Base-by-base conservation (phyloP, 2,113 vertebrate species). In the Odocoileus hemionus region DNA sequence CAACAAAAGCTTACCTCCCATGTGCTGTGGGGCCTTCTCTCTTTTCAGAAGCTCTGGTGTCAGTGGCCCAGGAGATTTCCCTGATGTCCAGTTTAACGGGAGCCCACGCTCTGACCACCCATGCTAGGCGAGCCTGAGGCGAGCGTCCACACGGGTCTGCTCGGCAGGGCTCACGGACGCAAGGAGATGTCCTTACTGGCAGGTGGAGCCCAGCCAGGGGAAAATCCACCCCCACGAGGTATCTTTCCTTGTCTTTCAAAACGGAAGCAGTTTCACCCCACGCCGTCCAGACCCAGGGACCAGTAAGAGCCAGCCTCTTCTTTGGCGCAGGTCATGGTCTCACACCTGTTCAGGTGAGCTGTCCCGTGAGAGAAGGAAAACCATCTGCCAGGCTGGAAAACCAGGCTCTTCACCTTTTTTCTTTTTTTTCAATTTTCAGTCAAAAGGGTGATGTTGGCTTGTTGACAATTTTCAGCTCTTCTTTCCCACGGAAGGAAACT, bases 271-370 rank as follows among this genome's bases (percentile, higher is more conserved):
- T 17, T 30, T 85, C 36, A 0, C 12, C 11, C n/a, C 14, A 5
- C 7, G 3, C 16, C 9, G 3, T 17, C 6, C 2, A 1, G 67
- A 23, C 28, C 26, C 19, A 23, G n/a, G 12, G n/a, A 39, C n/a
- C 67, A 70, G 36, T 16, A n/a, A 70, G 33, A 21, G 17, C 33
- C 64, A 6, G 6, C 10, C 43, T 14, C 12, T 8, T 7, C 39
- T 13, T 5, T 1, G 0, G 3, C 0, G 1, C 2, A 0, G 0
- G 50, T 1, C 1, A 6, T 4, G 26, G 12, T n/a, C 25, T 43
- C 17, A 0, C 0, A 1, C 16, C 3, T 4, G 5, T 28, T 16
- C 30, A 2, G 8, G 4, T 0, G 0, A 1, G 0, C 13, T 19
- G 25, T 3, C 61, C 25, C 5, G 0, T 2, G 36, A 54, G 33